Evolutionary conservation across 2,113 vertebrate species (phyloP), one percentile per base, ranked within the genome.

Genomic region (Procavia capensis): DNA sequence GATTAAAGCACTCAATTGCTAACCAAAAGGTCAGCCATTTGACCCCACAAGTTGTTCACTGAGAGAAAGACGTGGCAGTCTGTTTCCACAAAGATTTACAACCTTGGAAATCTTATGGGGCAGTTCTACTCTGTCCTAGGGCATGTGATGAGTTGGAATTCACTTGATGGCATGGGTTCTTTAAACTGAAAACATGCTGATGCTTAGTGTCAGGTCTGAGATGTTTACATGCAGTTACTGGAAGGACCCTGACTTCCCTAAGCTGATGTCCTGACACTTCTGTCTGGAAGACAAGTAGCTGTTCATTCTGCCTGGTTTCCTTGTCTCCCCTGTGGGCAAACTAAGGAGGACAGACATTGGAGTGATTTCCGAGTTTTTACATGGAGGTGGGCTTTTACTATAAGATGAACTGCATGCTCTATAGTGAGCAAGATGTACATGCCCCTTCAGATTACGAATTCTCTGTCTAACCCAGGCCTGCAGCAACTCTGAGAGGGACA

Each of bases 281-380:
- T 50, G 16, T 9, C 34, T 75, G n/a, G 72, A 90, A 86, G 68
- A 88, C 94, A 92, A 93, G 92, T 72, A 93, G 93, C 39, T 79
- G 11, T 85, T 86, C 36, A 86, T 47, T 6, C n/a, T 68, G 43
- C 34, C 6, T 85, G 88, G 27, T 36, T 29, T 61, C 39, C 39
- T 72, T 50, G 88, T 82, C 41, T 96, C 91, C 74, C 78, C 72
- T 61, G 64, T 45, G 70, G 24, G 63, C 81, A 88, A 82, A 54
- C 41, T 70, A 59, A 96, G 81, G 78, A 72, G 57, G n/a, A 90
- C 14, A 94, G 94, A 92, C 64, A 76, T 64, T 90, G 85, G 78
- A 41, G 87, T 57, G 78, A 14, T n/a, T 91, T 93, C 59, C 87
- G 90, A 97, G 91, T 59, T 88, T 89, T 75, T 78, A 89, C 76